Percentiles rank a stretch among this genome's conserved stretches.
These are phyloP conservation scores for Ferrisia virgata DNA, from an alignment of 2,888 invertebrate species.

Conservation along the genomic window DNA sequence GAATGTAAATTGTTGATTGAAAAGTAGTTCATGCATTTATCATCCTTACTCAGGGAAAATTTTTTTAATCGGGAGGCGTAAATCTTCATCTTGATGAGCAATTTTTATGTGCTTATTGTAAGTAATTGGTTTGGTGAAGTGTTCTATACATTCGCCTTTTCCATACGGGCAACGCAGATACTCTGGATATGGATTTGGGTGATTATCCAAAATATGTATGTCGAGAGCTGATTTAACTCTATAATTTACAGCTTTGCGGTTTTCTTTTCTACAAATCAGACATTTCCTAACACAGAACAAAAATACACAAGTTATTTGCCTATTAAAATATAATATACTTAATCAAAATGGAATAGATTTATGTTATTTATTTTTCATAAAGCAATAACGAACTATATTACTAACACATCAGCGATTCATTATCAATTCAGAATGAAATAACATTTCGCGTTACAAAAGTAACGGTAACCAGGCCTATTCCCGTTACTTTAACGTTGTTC, in stretches of 20 bases:
- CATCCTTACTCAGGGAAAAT: background rate
- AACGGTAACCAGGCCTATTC: no score
- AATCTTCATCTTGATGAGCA: background rate
- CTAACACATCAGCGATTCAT: background rate
- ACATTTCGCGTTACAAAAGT: no score
- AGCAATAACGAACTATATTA: no score
- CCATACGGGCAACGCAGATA: background rate
- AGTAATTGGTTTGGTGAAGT: background rate
- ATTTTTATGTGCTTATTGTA: background rate
- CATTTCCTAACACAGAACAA: background rate
- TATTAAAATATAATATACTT: no score
- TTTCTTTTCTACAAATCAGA: background rate
- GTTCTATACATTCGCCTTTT: background rate
- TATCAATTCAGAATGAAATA: no score
- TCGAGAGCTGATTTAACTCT: background rate
- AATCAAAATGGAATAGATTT: no score
- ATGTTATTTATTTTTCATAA: no score
- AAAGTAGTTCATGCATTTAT: background rate
- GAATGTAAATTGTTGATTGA: background rate
- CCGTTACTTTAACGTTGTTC: no score
- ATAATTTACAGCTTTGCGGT: background rate
- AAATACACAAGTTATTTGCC: no score
- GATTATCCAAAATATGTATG: background rate
- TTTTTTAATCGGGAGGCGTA: background rate
- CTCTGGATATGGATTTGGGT: background rate